phyloP scores from a whole-genome alignment of 2,888 invertebrate species.

The Trimorus sp. region DNA sequence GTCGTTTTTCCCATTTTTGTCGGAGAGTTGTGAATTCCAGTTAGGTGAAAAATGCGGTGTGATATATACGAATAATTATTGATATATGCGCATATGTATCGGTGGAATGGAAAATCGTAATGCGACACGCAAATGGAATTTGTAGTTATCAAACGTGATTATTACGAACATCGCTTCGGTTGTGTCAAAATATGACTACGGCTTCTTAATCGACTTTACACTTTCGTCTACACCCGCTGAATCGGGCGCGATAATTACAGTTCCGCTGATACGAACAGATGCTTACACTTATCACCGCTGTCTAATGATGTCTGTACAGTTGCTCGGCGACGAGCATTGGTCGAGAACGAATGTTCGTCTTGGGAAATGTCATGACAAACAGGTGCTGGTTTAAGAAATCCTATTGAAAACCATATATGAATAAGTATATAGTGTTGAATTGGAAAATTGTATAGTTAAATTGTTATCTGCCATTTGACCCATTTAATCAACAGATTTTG shows the following conservation, averaged over 20 bases:
- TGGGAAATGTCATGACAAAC: too few species aligned
- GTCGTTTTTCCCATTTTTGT: conserved; percentile 5
- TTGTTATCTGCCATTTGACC: too few species aligned
- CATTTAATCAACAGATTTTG: too few species aligned
- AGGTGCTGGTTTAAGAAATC: too few species aligned
- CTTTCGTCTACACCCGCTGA: conserved; percentile 14
- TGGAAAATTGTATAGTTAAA: too few species aligned
- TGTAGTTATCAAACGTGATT: conserved; percentile 46
- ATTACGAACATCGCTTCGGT: conserved; percentile 65
- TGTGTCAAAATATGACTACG: conserved; percentile 76
- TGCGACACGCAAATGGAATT: conserved; percentile 36
- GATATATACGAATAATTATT: conserved; percentile 48
- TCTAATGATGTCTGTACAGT: conserved; percentile 51
- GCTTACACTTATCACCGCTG: conserved; percentile 39
- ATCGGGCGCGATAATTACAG: conserved; percentile 13
- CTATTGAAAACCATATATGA: too few species aligned
- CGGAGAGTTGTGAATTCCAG: conserved; percentile 32
- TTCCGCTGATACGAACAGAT: conserved; percentile 46
- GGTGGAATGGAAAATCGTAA: conserved; percentile 38
- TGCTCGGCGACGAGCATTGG: not conserved
- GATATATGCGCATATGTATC: conserved; percentile 29
- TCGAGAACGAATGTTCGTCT: too few species aligned
- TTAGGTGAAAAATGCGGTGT: conserved; percentile 40
- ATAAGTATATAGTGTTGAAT: too few species aligned
- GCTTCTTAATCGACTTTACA: conserved; percentile 58